phyloP scores from a whole-genome alignment of 2,797 vertebrate genomes.

The Rhinophrynus dorsalis region DNA sequence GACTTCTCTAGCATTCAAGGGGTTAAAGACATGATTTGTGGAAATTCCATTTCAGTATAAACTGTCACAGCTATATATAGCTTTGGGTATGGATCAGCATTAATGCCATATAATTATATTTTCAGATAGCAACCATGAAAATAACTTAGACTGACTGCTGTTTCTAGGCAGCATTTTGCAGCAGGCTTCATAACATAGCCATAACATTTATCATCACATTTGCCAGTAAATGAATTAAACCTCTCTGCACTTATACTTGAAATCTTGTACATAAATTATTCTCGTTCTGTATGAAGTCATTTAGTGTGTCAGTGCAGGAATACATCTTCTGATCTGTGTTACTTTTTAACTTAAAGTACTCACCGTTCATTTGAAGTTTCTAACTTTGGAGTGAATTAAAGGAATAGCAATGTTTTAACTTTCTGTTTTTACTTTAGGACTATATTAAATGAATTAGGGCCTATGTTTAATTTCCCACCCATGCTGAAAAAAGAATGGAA shows the following conservation, averaged over 20 bases:
- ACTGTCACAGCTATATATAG: too few relatives aligned
- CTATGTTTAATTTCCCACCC: too few relatives aligned
- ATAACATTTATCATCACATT: constrained; percentile 46
- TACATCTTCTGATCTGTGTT: constrained; percentile 25
- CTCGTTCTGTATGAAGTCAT: constrained; percentile 41
- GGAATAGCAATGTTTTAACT: too few relatives aligned
- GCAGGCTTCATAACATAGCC: constrained; percentile 23
- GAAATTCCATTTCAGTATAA: too few relatives aligned
- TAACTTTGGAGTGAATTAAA: too few relatives aligned
- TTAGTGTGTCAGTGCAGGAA: constrained; percentile 28
- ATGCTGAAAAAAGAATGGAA: too few relatives aligned
- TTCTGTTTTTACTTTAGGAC: too few relatives aligned
- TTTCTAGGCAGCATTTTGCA: constrained; percentile 24
- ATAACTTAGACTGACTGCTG: constrained; percentile 22
- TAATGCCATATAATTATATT: too few relatives aligned
- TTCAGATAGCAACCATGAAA: constrained; percentile 7
- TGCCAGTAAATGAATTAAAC: constrained; percentile 44
- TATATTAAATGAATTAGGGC: too few relatives aligned
- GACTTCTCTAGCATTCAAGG: too few relatives aligned
- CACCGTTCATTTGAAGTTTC: constrained; percentile 7
- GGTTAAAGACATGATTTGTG: too few relatives aligned
- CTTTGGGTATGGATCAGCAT: too few relatives aligned
- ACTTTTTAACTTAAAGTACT: constrained; percentile 23
- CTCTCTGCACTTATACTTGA: constrained; percentile 37
- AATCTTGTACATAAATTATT: constrained; percentile 40